These are phyloP conservation scores for Melipona beecheii DNA, from an alignment of 2,888 invertebrate species.

Conservation along the genomic window DNA sequence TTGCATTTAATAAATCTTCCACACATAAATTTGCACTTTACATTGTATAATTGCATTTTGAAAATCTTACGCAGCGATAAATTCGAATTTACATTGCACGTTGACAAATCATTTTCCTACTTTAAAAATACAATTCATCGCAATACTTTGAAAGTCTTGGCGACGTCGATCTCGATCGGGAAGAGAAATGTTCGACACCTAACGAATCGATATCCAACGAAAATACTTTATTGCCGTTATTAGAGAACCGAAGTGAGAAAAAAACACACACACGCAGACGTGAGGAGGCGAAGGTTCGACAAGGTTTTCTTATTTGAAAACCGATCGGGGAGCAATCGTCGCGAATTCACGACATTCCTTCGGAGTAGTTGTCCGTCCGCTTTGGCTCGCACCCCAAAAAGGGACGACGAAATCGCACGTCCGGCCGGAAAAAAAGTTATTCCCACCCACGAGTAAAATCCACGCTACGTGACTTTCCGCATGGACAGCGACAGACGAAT, in stretches of 20 bases:
- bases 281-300: neutral
- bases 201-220: neutral
- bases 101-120: too few relatives aligned
- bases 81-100: too few relatives aligned
- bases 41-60: too few relatives aligned
- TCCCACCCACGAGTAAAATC: conserved; percentile 72
- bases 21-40: too few relatives aligned
- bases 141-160: too few relatives aligned
- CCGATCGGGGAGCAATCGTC: conserved; percentile 48
- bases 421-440: conserved; percentile 70
- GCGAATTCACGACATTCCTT: conserved; percentile 53
- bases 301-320: conserved; percentile 46
- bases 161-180: neutral
- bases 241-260: conserved; percentile 7
- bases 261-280: neutral
- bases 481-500: conserved; percentile 67
- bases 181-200: neutral
- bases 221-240: conserved; percentile 23
- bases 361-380: conserved; percentile 48
- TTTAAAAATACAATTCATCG: too few relatives aligned
- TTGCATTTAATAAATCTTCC: too few relatives aligned
- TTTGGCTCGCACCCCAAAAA: conserved; percentile 53
- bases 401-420: conserved; percentile 69
- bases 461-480: conserved; percentile 74
- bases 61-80: too few relatives aligned